Evolutionary conservation across 1,140 invertebrate genomes (phyloP).

Genomic region (Brachionus sp.): DNA sequence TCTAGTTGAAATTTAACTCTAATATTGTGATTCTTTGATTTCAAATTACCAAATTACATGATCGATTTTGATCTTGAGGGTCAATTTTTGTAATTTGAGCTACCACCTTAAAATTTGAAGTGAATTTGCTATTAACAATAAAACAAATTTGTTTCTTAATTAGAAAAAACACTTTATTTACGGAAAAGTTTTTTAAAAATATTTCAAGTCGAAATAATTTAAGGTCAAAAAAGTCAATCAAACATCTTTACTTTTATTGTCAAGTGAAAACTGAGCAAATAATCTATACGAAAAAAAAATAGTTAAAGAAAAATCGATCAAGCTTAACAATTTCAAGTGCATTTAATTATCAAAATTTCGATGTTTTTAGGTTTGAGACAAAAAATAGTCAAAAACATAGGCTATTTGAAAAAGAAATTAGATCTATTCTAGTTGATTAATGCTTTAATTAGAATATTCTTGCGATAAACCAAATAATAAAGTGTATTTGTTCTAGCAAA

Average conservation of each 20-base stretch:
- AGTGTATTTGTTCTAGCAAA: background rate
- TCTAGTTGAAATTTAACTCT: background rate
- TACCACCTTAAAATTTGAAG: background rate
- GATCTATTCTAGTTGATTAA: background rate
- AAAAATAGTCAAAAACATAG: background rate
- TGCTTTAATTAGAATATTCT: background rate
- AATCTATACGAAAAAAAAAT: background rate
- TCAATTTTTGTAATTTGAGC: constrained; percentile 3
- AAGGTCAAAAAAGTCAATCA: background rate
- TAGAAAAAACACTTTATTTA: background rate
- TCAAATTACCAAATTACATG: background rate
- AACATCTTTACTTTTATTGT: background rate
- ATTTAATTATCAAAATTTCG: background rate
- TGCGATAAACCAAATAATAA: background rate
- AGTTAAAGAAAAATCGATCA: background rate
- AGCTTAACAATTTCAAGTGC: background rate
- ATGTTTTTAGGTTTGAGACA: background rate
- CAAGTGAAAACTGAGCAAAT: background rate
- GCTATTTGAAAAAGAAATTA: background rate
- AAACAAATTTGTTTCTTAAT: background rate
- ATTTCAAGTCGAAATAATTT: background rate
- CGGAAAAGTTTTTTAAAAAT: background rate
- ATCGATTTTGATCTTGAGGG: background rate
- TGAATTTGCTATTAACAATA: background rate
- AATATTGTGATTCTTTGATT: background rate